Conservation (phyloP, 2,797 vertebrate genomes). For the Echeneis naucrates region DNA sequence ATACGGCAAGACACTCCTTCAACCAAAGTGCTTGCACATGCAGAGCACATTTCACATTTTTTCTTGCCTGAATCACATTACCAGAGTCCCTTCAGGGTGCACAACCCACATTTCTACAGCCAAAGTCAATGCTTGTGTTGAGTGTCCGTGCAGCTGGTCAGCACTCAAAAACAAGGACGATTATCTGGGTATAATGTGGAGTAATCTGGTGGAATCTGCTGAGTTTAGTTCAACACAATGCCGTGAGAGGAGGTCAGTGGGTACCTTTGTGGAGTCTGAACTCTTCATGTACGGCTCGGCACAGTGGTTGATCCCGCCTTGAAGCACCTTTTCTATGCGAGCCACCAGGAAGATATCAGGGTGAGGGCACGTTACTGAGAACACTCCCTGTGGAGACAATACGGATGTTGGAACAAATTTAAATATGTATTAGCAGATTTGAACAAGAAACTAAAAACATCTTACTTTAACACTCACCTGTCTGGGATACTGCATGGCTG, state of each 20-base stretch:
- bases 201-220: conserved; percentile 62
- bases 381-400: conserved; percentile 88
- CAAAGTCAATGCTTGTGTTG: conserved; percentile 69
- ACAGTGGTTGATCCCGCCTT: conserved; percentile 95
- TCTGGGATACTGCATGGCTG: conserved; percentile 91
- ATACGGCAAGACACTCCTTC: background rate
- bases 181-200: conserved; percentile 62
- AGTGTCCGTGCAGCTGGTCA: conserved; percentile 42
- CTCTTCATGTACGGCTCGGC: conserved; percentile 98
- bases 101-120: conserved; percentile 46
- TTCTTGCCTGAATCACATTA: conserved; percentile 54
- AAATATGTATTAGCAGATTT: background rate
- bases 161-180: conserved; percentile 48
- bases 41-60: conserved; percentile 28
- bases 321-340: conserved; percentile 96
- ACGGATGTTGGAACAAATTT: conserved; percentile 16
- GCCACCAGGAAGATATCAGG: conserved; percentile 98
- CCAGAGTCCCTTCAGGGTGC: conserved; percentile 28
- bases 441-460: background rate
- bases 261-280: conserved; percentile 98
- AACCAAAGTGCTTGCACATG: background rate
- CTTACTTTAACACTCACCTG: conserved; percentile 82
- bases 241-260: conserved; percentile 23
- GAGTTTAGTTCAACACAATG: conserved; percentile 20
- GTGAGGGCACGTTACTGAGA: conserved; percentile 96